phyloP scores from a whole-genome alignment of 2,797 vertebrate genomes.

The Pyrocephalus nanus region DNA sequence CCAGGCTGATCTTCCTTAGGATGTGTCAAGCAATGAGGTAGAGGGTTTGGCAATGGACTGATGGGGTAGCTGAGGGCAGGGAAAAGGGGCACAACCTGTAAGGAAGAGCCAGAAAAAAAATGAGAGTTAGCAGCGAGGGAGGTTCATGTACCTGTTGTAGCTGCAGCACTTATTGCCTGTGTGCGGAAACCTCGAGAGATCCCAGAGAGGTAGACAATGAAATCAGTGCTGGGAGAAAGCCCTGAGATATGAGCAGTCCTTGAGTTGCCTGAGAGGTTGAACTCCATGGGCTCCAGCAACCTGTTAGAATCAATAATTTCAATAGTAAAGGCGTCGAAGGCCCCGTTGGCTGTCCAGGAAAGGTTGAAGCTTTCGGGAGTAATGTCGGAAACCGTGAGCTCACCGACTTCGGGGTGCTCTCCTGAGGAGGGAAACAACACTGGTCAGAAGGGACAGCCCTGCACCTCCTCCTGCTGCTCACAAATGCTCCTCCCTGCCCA shows the following conservation, averaged over 20 bases:
- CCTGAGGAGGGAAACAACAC: constrained; percentile 82
- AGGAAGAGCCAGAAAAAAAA: constrained; percentile 53
- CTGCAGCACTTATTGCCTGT: constrained; percentile 85
- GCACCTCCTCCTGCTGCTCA: not conserved
- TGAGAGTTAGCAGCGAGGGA: constrained; percentile 27
- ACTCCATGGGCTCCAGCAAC: constrained; percentile 85
- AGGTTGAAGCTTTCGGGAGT: constrained; percentile 91
- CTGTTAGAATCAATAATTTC: constrained; percentile 97
- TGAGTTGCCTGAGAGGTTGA: constrained; percentile 83
- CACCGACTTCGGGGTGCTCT: constrained; percentile 82
- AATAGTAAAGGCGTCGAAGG: constrained; percentile 89
- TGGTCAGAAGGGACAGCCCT: not conserved
- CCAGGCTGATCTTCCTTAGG: not conserved
- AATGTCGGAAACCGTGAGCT: constrained; percentile 85
- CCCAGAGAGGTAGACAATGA: constrained; percentile 94
- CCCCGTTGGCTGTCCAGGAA: constrained; percentile 84
- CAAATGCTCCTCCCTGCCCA: not conserved
- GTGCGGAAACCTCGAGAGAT: constrained; percentile 81
- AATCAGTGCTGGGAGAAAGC: constrained; percentile 90
- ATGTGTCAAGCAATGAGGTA: not conserved
- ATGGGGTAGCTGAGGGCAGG: not conserved
- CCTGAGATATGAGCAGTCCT: constrained; percentile 84
- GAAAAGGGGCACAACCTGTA: constrained; percentile 54
- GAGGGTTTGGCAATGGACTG: not conserved
- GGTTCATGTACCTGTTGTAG: constrained; percentile 87